Evolutionary conservation across 2,113 vertebrate species (phyloP), one percentile per base, ranked within the genome.

Genomic region (Austrofundulus limnaeus): DNA sequence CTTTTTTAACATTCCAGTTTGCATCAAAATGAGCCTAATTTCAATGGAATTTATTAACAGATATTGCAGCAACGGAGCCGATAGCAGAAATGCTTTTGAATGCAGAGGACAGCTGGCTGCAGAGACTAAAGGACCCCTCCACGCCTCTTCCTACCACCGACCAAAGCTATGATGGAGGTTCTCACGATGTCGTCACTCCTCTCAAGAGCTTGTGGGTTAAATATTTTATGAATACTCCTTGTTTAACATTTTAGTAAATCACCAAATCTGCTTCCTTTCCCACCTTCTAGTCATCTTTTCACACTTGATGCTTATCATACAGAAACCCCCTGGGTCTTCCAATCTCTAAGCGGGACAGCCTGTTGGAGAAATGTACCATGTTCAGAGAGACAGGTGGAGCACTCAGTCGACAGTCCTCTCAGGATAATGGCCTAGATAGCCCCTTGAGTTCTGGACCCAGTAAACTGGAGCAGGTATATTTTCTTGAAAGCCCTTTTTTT

Each of bases 301-400:
- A 3, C 11, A 25, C n/a, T 17, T 8, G 0, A 61, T 31, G 12
- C 6, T 39, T 23, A 5, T 52, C 68, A 70, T 28, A 4, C 63
- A 98, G 96, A 63, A 92, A 87, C 55, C 92, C 94, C 17, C 72
- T 96, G 80, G 89, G 90, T 62, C 70, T 97, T 60, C 87, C 96
- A 0, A 96, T 98, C 53, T 93, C 96, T 60, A 97, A 97, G 80
- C 92, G 94, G 66, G 97, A 98, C 90, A 96, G 95, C 80, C 86
- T 98, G 79, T 78, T 96, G 87, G 97, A 98, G 89, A 98, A 95
- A 88, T 94, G 94, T 66, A 90, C 90, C 64, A 95, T 98, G 96
- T 98, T 98, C 86, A 94, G 90, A 84, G 97, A 96, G 47, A 82
- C 92, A 15, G 74, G 90, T 11, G 94, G 92, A 80, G 87, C 78